Percentiles rank a stretch among this genome's conserved stretches.
These are phyloP conservation scores for Carassius gibelio DNA, from an alignment of 2,113 vertebrate species.

Conservation along the genomic window DNA sequence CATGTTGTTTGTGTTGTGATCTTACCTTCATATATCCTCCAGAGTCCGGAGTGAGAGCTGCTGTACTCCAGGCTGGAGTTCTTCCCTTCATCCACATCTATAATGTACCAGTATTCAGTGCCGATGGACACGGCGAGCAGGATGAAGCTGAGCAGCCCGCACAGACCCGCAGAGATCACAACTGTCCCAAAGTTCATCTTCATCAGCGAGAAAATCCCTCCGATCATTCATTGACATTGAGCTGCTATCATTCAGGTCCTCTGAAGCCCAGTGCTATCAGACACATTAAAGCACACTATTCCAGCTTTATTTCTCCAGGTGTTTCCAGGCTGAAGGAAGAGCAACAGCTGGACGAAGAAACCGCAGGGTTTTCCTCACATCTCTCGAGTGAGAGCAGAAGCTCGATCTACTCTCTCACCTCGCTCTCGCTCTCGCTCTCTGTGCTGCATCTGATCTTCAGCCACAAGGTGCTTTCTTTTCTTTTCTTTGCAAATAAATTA, in stretches of 20 bases:
- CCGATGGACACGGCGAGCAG: constrained; percentile 75
- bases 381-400: constrained; percentile 5
- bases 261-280: not conserved
- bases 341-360: not conserved
- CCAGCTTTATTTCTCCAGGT: not conserved
- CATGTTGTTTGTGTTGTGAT: not conserved
- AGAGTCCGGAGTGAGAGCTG: constrained; percentile 75
- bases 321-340: not conserved
- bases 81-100: constrained; percentile 73
- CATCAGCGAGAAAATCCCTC: not conserved
- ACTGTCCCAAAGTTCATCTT: constrained; percentile 72
- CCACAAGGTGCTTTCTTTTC: not conserved
- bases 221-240: not conserved
- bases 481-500: not conserved
- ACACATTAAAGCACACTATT: not conserved
- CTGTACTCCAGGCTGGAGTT: constrained; percentile 65
- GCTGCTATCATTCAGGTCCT: not conserved
- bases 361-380: not conserved
- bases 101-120: constrained; percentile 82
- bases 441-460: not conserved
- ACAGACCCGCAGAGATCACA: constrained; percentile 73
- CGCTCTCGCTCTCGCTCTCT: not conserved
- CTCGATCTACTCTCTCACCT: not conserved
- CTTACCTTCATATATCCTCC: constrained; percentile 75
- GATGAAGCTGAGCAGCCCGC: constrained; percentile 75